Percentiles rank a stretch among this genome's conserved stretches.
Conservation (phyloP, 2,888 invertebrate species). For the Mimas tiliae region DNA sequence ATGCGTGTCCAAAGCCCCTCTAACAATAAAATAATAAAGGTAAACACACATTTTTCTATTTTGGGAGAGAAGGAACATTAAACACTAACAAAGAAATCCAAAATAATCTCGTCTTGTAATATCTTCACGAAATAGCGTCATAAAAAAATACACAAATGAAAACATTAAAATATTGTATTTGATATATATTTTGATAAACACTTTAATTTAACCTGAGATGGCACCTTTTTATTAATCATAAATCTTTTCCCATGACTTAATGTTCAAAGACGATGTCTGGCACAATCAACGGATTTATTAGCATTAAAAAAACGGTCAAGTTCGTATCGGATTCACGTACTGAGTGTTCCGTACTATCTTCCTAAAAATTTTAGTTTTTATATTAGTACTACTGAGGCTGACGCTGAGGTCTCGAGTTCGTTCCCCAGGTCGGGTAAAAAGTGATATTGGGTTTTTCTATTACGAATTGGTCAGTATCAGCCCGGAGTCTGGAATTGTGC, state of each 20-base stretch:
- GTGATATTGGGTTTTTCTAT: too few species aligned
- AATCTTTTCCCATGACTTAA: constrained; percentile 44
- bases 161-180: constrained; percentile 23
- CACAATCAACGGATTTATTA: constrained; percentile 39
- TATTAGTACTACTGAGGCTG: too few species aligned
- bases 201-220: constrained; percentile 26
- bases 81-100: not conserved
- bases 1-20: too few species aligned
- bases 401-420: too few species aligned
- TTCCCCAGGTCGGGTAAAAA: too few species aligned
- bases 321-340: too few species aligned
- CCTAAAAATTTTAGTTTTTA: too few species aligned
- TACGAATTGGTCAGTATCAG: too few species aligned
- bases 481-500: too few species aligned
- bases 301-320: constrained; percentile 22
- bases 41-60: too few species aligned
- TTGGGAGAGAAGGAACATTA: not conserved
- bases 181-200: constrained; percentile 25
- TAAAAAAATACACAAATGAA: constrained; percentile 20
- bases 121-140: not conserved
- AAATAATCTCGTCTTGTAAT: not conserved
- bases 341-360: too few species aligned
- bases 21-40: too few species aligned
- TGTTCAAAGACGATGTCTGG: constrained; percentile 10
- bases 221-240: constrained; percentile 56